Evolutionary conservation across 2,888 invertebrate genomes (phyloP).

Genomic region (Ptychoptera albimana): DNA sequence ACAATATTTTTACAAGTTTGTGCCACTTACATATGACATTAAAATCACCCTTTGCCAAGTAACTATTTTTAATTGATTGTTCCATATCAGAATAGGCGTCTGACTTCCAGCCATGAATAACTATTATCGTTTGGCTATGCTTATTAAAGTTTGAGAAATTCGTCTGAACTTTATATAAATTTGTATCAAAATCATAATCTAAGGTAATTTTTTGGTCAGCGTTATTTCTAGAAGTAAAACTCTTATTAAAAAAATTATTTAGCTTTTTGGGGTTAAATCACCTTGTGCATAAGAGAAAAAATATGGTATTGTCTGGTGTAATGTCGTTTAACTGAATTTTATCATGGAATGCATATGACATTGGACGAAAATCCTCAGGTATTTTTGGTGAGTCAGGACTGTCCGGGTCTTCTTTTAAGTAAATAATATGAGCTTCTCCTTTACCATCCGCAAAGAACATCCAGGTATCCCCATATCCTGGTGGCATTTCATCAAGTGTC

Average conservation of each 20-base stretch:
- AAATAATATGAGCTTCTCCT: constrained; percentile 26
- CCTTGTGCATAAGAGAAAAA: too few species aligned
- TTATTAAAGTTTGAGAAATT: constrained; percentile 19
- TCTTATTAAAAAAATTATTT: too few species aligned
- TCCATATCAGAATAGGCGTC: constrained; percentile 26
- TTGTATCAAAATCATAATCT: too few species aligned
- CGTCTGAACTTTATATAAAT: too few species aligned
- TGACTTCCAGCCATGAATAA: constrained; percentile 18
- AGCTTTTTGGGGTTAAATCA: too few species aligned
- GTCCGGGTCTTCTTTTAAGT: constrained; percentile 20
- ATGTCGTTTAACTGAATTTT: too few species aligned
- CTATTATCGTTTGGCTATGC: constrained; percentile 4
- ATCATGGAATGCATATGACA: too few species aligned
- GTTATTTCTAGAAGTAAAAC: too few species aligned
- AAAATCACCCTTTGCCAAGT: constrained; percentile 18
- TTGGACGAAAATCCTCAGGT: too few species aligned
- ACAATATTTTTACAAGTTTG: not conserved
- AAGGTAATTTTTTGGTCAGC: too few species aligned
- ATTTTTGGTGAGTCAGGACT: constrained; percentile 14
- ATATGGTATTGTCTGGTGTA: too few species aligned
- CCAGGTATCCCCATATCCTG: constrained; percentile 29
- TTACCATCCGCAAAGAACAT: constrained; percentile 30
- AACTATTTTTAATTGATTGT: constrained; percentile 25
- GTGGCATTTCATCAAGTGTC: constrained; percentile 15
- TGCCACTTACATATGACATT: constrained; percentile 6